Evolutionary conservation across 2,888 invertebrate genomes (phyloP), one percentile per base, ranked within the genome.

Genomic region (Megastigmus dorsalis): DNA sequence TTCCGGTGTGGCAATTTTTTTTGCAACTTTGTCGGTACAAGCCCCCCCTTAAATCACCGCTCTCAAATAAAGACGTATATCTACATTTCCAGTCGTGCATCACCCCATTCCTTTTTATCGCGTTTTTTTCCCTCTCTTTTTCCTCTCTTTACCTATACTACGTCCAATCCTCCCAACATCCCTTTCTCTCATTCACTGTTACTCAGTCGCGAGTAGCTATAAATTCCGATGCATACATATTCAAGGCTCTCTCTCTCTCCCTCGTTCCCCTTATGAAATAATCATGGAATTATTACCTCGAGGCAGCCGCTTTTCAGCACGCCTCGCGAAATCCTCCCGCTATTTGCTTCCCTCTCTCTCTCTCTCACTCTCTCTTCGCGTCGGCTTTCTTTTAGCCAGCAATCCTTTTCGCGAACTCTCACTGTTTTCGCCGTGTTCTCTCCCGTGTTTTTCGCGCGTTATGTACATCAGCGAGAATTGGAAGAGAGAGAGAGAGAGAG

Each of bases 201-300:
- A 28, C 62, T 33, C 57, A 23, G 38, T 48, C 59, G 26, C 55
- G 65, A 54, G 55, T 78, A 80, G 81, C 84, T 81, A 84, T 86
- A 85, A 86, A 85, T 86, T 85, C 84, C 82, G 80, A 81, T 82
- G 83, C 82, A 85, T 86, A 85, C 85, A 86, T 86, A 86, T 86
- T 86, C 86, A 86, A 82, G 71, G n/a, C n/a, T n/a, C n/a, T n/a
- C n/a, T n/a, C n/a, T n/a, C n/a, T n/a, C n/a, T 69, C 72, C 75
- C 28, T 18, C 62, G 20, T 72, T 78, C 78, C 80, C 80, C 83
- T 84, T 85, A 84, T 85, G 84, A 85, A 85, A 86, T 86, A 86
- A 85, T 84, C 86, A 85, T 84, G 81, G 81, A 84, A 84, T 85
- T 85, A 84, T 86, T 82, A 82, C 81, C 82, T 79, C 78, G 79